Conservation (phyloP, 2,797 vertebrate species). For the Anguilla obscura region DNA sequence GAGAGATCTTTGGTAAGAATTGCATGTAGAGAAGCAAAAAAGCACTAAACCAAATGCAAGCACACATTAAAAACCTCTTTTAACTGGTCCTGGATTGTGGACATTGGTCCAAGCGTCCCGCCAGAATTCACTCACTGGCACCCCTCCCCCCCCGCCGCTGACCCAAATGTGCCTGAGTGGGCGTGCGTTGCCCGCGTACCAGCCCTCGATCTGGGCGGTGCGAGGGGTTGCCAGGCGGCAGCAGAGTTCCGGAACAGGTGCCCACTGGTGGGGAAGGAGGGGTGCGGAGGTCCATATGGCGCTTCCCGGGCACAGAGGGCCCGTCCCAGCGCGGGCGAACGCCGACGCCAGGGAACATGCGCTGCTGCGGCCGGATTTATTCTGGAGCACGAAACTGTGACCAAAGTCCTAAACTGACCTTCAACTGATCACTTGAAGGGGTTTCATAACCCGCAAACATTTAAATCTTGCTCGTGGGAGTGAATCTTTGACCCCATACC, state of each 20-base stretch:
- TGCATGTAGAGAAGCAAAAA: not conserved
- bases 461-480: not conserved
- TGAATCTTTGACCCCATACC: not conserved
- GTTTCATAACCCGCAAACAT: not conserved
- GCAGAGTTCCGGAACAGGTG: conserved; percentile 65
- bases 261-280: conserved; percentile 70
- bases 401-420: not conserved
- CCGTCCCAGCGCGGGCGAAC: not conserved
- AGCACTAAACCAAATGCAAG: not conserved
- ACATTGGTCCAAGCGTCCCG: conserved; percentile 46
- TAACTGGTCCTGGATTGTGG: not conserved
- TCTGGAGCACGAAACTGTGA: not conserved
- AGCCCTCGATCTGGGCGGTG: conserved; percentile 52
- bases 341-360: not conserved
- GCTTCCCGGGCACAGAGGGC: conserved; percentile 48
- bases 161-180: conserved; percentile 59
- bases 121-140: conserved; percentile 52
- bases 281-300: conserved; percentile 74
- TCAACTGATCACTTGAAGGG: not conserved
- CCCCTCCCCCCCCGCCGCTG: conserved; percentile 47
- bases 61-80: not conserved
- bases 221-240: conserved; percentile 50
- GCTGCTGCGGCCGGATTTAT: not conserved
- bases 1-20: not conserved
- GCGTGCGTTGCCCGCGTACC: conserved; percentile 50